Conservation (phyloP, 2,888 invertebrate genomes). For the Drosophila parthenogenetica region DNA sequence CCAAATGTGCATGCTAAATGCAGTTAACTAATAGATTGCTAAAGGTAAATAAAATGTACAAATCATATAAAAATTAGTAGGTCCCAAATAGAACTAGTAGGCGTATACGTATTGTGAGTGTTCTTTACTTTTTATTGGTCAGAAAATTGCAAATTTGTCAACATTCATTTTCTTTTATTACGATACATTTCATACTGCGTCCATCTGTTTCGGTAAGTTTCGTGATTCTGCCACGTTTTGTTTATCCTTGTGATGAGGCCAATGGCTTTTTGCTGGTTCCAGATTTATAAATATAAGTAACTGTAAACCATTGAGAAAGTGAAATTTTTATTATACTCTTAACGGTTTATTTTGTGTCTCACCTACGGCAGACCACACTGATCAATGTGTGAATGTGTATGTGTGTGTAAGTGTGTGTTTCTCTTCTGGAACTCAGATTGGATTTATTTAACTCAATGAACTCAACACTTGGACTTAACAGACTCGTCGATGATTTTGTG, state of each 20-base stretch:
- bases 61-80: too few relatives aligned
- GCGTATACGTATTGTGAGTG: conserved; percentile 7
- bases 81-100: background rate
- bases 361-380: conserved; percentile 49
- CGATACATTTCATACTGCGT: conserved; percentile 19
- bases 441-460: conserved; percentile 63
- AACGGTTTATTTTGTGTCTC: conserved; percentile 67
- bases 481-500: conserved; percentile 14
- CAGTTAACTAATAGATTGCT: conserved; percentile 35
- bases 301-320: conserved; percentile 75
- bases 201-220: conserved; percentile 7
- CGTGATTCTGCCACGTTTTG: conserved; percentile 25
- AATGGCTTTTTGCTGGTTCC: conserved; percentile 51
- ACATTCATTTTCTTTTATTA: conserved; percentile 29
- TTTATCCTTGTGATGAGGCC: conserved; percentile 50
- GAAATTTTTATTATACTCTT: conserved; percentile 75
- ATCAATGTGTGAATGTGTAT: conserved; percentile 25
- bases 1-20: conserved; percentile 28
- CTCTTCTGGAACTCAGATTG: conserved; percentile 26
- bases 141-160: conserved; percentile 15
- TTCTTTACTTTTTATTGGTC: background rate
- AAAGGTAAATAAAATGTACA: too few relatives aligned
- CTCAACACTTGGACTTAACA: conserved; percentile 34
- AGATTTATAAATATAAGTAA: conserved; percentile 73
- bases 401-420: background rate